A percentile compares a stretch with the other conserved stretches of the same genome.
Evolutionary conservation across 2,113 vertebrate species (phyloP).

Genomic region (Microcebus murinus): DNA sequence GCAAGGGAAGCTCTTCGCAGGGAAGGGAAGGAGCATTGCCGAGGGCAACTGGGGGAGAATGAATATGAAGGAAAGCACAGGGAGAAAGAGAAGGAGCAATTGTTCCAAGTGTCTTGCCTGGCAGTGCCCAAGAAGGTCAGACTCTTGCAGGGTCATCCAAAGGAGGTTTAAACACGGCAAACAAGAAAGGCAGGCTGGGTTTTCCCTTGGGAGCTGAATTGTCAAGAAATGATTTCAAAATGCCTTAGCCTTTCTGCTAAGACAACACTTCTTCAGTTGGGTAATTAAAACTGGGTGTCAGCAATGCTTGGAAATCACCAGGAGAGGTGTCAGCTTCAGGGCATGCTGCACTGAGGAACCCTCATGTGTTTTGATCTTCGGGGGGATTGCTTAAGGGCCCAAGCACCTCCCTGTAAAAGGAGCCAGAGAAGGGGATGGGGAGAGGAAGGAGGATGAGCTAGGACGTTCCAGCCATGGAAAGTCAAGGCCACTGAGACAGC

Average conservation of each 20-base stretch:
- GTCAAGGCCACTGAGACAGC: fast-evolving
- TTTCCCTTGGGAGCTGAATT: conserved; percentile 39
- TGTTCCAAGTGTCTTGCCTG: neutral
- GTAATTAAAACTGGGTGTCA: conserved; percentile 51
- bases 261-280: neutral
- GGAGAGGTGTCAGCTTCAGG: neutral
- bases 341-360: neutral
- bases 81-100: neutral
- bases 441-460: neutral
- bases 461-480: neutral
- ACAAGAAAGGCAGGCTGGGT: conserved; percentile 28
- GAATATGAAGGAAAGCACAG: neutral
- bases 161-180: neutral
- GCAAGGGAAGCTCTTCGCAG: neutral
- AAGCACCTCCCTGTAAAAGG: neutral
- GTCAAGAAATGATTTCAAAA: conserved; percentile 41
- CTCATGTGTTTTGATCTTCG: neutral
- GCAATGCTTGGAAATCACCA: neutral
- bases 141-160: neutral
- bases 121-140: neutral
- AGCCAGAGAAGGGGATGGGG: neutral
- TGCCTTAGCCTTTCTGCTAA: conserved; percentile 27
- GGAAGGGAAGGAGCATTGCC: neutral
- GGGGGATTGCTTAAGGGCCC: neutral
- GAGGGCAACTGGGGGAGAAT: neutral